A percentile compares a stretch with the other conserved stretches of the same genome.
phyloP scores from a whole-genome alignment of 1,140 invertebrate species.

The Ectropis grisescens region DNA sequence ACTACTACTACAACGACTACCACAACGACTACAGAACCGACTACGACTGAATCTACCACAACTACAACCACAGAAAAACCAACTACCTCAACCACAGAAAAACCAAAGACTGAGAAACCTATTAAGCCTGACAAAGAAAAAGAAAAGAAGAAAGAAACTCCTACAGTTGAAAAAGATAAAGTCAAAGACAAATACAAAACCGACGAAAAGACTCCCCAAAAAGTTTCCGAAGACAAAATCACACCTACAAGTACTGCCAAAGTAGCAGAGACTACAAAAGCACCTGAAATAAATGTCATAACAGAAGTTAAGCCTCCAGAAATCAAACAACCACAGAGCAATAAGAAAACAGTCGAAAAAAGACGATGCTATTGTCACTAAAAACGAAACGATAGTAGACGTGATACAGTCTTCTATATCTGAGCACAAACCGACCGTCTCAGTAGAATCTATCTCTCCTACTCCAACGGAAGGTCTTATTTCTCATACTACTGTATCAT shows the following conservation, averaged over 20 bases:
- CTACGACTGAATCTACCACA: slow-evolving; percentile 18
- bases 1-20: slow-evolving; percentile 18
- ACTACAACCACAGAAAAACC: slow-evolving; percentile 25
- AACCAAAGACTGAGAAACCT: slow-evolving; percentile 38
- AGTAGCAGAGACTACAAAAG: slow-evolving; percentile 16
- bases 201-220: slow-evolving; percentile 23
- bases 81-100: slow-evolving; percentile 17
- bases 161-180: slow-evolving; percentile 25
- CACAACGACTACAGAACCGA: slow-evolving; percentile 18
- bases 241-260: too few relatives aligned
- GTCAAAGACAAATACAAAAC: slow-evolving; percentile 37
- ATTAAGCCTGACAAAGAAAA: slow-evolving; percentile 38
- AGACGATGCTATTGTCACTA: too few relatives aligned
- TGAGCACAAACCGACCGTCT: slow-evolving; percentile 32
- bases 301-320: too few relatives aligned
- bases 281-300: too few relatives aligned
- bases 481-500: slow-evolving; percentile 18
- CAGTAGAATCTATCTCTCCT: slow-evolving; percentile 23
- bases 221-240: too few relatives aligned
- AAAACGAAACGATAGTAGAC: slow-evolving; percentile 6
- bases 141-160: slow-evolving; percentile 48
- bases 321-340: too few relatives aligned
- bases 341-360: too few relatives aligned
- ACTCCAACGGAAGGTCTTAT: slow-evolving; percentile 54
- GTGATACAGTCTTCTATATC: slow-evolving; percentile 41